Conservation (phyloP, 2,888 invertebrate species). For the Pegoplata infirma region DNA sequence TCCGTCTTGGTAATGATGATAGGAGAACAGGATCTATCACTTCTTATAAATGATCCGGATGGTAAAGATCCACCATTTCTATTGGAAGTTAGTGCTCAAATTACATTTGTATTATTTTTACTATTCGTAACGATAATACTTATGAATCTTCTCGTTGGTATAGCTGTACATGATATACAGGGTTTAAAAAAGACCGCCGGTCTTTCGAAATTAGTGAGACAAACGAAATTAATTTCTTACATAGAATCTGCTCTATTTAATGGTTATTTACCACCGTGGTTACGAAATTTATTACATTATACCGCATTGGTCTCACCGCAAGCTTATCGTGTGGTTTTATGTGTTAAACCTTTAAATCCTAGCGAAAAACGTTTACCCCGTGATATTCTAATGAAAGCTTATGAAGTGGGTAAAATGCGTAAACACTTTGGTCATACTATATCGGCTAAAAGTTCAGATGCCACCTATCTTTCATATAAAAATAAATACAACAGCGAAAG, state of each 20-base stretch:
- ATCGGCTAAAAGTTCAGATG: conserved; percentile 83
- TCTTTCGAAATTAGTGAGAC: conserved; percentile 88
- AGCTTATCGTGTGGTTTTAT: conserved; percentile 88
- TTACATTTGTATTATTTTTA: conserved; percentile 88
- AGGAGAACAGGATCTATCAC: conserved; percentile 88
- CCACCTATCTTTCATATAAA: conserved; percentile 82
- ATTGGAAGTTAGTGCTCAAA: conserved; percentile 88
- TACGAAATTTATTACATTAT: conserved; percentile 86
- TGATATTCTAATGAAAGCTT: conserved; percentile 88
- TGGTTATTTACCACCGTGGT: conserved; percentile 86
- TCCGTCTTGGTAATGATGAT: conserved; percentile 94
- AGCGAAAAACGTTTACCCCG: conserved; percentile 88
- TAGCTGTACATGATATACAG: conserved; percentile 92
- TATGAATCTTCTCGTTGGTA: conserved; percentile 91
- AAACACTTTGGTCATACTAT: conserved; percentile 85
- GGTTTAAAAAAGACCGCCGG: conserved; percentile 91
- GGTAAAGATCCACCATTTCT: conserved; percentile 87
- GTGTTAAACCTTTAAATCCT: conserved; percentile 90
- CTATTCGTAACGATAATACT: conserved; percentile 91
- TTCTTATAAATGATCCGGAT: conserved; percentile 86
- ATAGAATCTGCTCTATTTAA: conserved; percentile 90
- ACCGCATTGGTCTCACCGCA: conserved; percentile 89
- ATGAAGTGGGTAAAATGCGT: conserved; percentile 88
- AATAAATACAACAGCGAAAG: conserved; percentile 84
- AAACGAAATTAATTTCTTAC: conserved; percentile 92